Conservation (phyloP, 2,888 invertebrate genomes). For the Chymomyza procnemis region DNA sequence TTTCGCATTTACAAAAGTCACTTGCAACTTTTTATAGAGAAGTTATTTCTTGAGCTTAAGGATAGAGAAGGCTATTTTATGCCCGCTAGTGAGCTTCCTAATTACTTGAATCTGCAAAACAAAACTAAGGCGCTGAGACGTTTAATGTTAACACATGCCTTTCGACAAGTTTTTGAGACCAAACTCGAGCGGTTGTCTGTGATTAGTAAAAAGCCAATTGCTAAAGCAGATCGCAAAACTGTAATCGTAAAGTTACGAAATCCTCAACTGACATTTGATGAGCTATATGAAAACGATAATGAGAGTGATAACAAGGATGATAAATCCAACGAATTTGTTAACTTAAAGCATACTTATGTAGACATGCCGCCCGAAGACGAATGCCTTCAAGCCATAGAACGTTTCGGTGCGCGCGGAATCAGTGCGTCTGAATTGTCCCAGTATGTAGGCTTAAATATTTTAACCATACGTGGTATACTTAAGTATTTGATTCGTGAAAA, state of each 20-base stretch:
- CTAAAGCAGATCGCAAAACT: conserved; percentile 78
- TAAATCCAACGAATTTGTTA: conserved; percentile 77
- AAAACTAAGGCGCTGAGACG: conserved; percentile 57
- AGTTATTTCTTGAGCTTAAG: conserved; percentile 74
- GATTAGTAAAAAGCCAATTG: conserved; percentile 24
- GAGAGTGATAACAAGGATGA: conserved; percentile 78
- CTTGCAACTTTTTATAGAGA: conserved; percentile 76
- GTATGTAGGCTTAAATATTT: conserved; percentile 78
- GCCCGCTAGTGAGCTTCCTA: conserved; percentile 30
- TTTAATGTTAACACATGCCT: conserved; percentile 76
- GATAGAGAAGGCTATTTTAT: conserved; percentile 32
- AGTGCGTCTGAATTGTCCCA: conserved; percentile 78
- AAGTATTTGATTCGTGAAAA: conserved; percentile 77
- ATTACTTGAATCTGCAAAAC: conserved; percentile 34
- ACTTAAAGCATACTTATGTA: conserved; percentile 58
- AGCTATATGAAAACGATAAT: conserved; percentile 71
- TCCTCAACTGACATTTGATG: conserved; percentile 80
- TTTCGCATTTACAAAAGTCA: conserved; percentile 81
- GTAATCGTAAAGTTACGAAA: conserved; percentile 81
- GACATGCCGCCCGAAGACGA: conserved; percentile 79
- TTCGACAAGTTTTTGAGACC: conserved; percentile 81
- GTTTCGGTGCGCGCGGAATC: conserved; percentile 80
- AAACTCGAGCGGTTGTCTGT: conserved; percentile 45
- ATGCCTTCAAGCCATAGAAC: conserved; percentile 79
- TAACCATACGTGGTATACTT: conserved; percentile 79